Evolutionary conservation across 2,888 invertebrate species (phyloP).

Genomic region (Merodon equestris): DNA sequence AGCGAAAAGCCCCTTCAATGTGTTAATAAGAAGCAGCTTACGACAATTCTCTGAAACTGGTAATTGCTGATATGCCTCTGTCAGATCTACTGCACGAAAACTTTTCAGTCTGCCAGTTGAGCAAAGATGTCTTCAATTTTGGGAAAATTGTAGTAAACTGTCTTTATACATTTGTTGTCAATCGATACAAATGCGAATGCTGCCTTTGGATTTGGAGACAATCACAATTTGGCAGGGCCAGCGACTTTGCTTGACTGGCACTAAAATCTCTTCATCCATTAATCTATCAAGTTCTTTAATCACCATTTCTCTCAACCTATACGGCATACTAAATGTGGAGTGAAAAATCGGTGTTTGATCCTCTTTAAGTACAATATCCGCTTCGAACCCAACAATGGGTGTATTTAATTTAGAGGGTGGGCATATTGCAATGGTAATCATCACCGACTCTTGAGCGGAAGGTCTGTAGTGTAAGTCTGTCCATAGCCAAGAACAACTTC

Average conservation of each 20-base stretch:
- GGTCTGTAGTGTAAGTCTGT: too few species aligned
- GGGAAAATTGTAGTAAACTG: slow-evolving; percentile 72
- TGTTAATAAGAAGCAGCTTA: slow-evolving; percentile 70
- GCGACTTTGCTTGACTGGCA: slow-evolving; percentile 57
- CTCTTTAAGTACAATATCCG: slow-evolving; percentile 21
- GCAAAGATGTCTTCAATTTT: slow-evolving; percentile 72
- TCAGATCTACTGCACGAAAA: slow-evolving; percentile 62
- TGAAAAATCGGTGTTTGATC: slow-evolving; percentile 60
- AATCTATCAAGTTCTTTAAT: slow-evolving; percentile 61
- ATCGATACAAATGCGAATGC: slow-evolving; percentile 71
- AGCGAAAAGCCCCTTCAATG: slow-evolving; percentile 17
- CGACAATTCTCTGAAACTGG: slow-evolving; percentile 56
- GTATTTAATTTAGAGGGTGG: slow-evolving; percentile 8
- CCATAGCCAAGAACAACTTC: too few species aligned
- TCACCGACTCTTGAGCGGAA: too few species aligned
- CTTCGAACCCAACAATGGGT: slow-evolving; percentile 19
- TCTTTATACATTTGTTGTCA: slow-evolving; percentile 62
- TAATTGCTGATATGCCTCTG: slow-evolving; percentile 68
- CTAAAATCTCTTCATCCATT: slow-evolving; percentile 57
- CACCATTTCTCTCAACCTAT: slow-evolving; percentile 63
- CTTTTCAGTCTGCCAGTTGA: slow-evolving; percentile 63
- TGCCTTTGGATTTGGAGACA: slow-evolving; percentile 69
- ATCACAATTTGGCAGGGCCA: slow-evolving; percentile 72
- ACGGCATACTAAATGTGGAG: slow-evolving; percentile 68
- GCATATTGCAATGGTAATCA: too few species aligned